Conservation (phyloP, 2,797 vertebrate genomes). For the Hirundo rustica region DNA sequence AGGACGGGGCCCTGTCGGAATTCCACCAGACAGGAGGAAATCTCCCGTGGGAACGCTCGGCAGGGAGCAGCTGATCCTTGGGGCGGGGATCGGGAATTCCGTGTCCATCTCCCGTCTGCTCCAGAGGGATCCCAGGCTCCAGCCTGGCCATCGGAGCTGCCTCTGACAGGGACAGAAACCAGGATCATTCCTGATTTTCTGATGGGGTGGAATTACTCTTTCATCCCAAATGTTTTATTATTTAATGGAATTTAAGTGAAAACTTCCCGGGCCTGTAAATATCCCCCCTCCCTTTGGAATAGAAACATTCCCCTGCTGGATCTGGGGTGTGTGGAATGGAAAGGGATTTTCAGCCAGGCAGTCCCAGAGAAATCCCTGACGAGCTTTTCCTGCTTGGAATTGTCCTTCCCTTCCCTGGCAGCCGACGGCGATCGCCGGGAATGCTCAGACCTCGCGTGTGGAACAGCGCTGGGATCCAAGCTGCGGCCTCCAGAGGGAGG, state of each 20-base stretch:
- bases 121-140: neutral
- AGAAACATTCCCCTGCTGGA: neutral
- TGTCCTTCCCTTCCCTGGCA: neutral
- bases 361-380: neutral
- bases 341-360: neutral
- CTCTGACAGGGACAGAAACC: accelerated
- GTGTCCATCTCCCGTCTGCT: neutral
- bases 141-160: neutral
- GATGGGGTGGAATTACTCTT: neutral
- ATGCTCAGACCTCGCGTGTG: neutral
- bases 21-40: accelerated
- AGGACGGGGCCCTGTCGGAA: accelerated
- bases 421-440: accelerated
- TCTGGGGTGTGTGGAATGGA: neutral
- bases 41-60: accelerated
- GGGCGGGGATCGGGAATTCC: neutral
- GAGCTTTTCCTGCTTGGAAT: neutral
- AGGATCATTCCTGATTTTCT: neutral
- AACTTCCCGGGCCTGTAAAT: neutral
- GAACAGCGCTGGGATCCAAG: neutral
- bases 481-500: too few relatives aligned
- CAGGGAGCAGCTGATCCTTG: too few relatives aligned
- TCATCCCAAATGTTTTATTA: neutral
- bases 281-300: neutral
- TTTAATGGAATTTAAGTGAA: conserved; percentile 11